Evolutionary conservation across 2,797 vertebrate species (phyloP).

Genomic region (Alauda arvensis): DNA sequence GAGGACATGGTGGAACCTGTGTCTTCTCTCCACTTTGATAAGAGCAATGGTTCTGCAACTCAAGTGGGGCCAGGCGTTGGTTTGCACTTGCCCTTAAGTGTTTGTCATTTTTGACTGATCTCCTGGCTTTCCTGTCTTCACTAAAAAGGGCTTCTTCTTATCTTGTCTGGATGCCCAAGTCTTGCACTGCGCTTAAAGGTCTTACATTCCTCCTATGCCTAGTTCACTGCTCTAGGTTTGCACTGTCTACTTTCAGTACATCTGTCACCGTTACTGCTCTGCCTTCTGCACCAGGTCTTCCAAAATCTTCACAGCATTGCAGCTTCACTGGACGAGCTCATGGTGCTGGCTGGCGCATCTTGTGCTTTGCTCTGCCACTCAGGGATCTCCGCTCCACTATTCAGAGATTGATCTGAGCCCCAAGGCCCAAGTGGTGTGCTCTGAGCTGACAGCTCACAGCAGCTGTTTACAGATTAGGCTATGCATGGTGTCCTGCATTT

Average conservation of each 20-base stretch:
- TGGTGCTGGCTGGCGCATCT: neutral
- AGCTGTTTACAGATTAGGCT: neutral
- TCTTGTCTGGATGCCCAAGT: neutral
- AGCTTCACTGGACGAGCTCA: neutral
- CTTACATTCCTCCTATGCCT: neutral
- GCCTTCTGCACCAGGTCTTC: neutral
- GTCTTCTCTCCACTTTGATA: neutral
- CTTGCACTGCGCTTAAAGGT: slow-evolving; percentile 12
- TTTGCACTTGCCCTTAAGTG: neutral
- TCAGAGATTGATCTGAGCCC: neutral
- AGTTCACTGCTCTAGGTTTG: neutral
- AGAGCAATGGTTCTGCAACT: neutral
- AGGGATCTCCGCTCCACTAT: neutral
- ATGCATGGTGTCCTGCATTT: neutral
- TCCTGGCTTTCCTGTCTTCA: neutral
- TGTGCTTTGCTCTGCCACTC: neutral
- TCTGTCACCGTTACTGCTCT: neutral
- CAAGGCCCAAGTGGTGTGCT: neutral
- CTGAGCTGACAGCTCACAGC: neutral
- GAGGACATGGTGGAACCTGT: neutral
- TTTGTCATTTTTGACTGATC: neutral
- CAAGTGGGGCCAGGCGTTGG: neutral
- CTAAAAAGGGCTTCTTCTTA: neutral
- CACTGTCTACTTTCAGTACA: neutral
- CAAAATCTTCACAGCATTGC: neutral